A percentile compares a stretch with the other conserved stretches of the same genome.
Evolutionary conservation across 64 coral and sea anemone species (phyloP).

Genomic region (Exaiptasia diaphana): DNA sequence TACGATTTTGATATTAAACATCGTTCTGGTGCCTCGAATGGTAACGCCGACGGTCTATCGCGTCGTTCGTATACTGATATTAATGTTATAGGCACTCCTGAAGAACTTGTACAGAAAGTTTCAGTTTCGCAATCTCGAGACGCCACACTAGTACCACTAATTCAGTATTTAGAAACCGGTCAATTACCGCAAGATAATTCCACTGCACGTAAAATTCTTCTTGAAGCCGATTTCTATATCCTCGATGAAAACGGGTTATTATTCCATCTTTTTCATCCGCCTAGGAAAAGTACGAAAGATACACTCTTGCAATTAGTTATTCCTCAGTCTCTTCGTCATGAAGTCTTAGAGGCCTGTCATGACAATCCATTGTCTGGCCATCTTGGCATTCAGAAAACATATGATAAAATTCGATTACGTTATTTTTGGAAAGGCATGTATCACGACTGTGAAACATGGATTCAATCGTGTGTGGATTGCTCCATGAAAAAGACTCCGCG

Average conservation of each 20-base stretch:
- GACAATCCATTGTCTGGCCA: constrained; percentile 51
- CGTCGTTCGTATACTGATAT: not conserved
- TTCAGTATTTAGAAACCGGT: not conserved
- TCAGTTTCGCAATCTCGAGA: not conserved
- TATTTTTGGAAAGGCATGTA: constrained; percentile 11
- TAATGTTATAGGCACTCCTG: not conserved
- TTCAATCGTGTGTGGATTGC: not conserved
- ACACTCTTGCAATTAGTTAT: constrained; percentile 60
- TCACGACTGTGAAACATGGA: not conserved
- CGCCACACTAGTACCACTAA: not conserved
- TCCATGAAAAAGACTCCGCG: constrained; percentile 28
- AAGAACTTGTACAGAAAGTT: not conserved
- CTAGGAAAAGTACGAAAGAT: too few relatives aligned
- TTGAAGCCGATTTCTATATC: not conserved
- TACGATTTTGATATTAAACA: constrained; percentile 51
- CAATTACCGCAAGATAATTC: not conserved
- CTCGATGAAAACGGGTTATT: not conserved
- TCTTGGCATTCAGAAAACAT: constrained; percentile 40
- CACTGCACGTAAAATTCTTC: not conserved
- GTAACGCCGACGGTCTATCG: constrained; percentile 17
- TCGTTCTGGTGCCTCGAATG: constrained; percentile 27
- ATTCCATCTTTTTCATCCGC: too few relatives aligned
- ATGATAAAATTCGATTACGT: constrained; percentile 23
- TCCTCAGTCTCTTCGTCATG: not conserved
- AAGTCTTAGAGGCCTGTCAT: constrained; percentile 34